phyloP scores from a whole-genome alignment of 1,140 invertebrate species.

The Proctacanthus coquilletti region DNA sequence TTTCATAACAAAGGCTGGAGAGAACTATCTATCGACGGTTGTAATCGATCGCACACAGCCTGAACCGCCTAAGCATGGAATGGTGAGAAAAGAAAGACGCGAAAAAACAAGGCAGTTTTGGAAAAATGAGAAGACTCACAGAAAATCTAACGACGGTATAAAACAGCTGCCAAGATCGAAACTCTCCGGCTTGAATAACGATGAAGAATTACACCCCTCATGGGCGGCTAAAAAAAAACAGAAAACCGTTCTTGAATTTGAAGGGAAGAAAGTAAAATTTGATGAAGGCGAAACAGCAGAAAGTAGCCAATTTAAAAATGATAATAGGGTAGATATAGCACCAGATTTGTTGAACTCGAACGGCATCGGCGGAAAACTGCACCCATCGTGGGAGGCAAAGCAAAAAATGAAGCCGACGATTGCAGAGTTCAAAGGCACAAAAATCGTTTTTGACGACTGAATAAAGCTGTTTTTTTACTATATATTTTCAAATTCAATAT shows the following conservation, averaged over 20 bases:
- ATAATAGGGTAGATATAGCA: not conserved
- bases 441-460: conserved; percentile 24
- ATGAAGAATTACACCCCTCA: no score
- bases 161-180: no score
- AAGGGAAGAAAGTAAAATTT: no score
- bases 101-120: conserved; percentile 13
- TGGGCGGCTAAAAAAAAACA: conserved; percentile 1
- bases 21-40: conserved; percentile 38
- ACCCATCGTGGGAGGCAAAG: conserved; percentile 46
- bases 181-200: no score
- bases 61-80: conserved; percentile 14
- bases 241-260: no score
- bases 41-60: conserved; percentile 22
- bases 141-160: no score
- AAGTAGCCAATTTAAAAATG: not conserved
- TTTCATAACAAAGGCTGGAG: conserved; percentile 38
- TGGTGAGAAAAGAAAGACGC: conserved; percentile 8
- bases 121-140: conserved; percentile 4
- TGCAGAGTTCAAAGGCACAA: conserved; percentile 23
- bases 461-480: conserved; percentile 7
- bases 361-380: conserved; percentile 30
- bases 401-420: conserved; percentile 27
- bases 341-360: conserved; percentile 3
- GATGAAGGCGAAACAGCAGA: not conserved
- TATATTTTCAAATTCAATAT: not conserved